Evolutionary conservation across 2,888 invertebrate genomes (phyloP).

Genomic region (Erpobdella octoculata): DNA sequence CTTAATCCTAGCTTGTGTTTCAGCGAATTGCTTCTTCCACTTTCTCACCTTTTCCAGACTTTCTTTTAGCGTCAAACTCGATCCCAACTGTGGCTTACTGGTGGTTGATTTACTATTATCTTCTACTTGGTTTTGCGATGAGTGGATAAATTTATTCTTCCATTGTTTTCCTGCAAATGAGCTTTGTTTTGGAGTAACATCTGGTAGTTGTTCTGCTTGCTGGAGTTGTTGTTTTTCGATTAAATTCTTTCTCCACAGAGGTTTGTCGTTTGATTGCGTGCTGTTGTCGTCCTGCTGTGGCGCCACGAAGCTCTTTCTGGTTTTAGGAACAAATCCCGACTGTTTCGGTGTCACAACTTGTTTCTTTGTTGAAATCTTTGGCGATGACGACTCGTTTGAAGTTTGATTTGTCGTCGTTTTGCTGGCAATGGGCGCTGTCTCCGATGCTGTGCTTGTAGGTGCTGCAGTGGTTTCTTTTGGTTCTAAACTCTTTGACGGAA

Average conservation of each 20-base stretch:
- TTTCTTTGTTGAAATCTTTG: neutral
- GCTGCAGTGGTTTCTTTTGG: neutral
- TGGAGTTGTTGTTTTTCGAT: neutral
- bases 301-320: constrained; percentile 3
- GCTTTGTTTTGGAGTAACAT: constrained; percentile 16
- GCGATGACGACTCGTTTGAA: too few relatives aligned
- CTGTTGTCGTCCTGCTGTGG: neutral
- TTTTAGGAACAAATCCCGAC: constrained; percentile 22
- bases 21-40: constrained; percentile 14
- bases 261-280: neutral
- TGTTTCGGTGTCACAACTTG: neutral
- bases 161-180: constrained; percentile 5
- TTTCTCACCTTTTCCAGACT: constrained; percentile 20
- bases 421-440: neutral
- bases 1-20: neutral
- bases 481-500: neutral
- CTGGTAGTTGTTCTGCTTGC: neutral
- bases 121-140: neutral
- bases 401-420: too few relatives aligned
- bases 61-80: constrained; percentile 11
- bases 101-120: neutral
- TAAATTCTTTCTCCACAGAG: neutral
- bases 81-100: neutral
- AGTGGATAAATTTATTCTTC: constrained; percentile 5
- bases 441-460: neutral